Base-by-base conservation (phyloP, 2,113 vertebrate species). In the Mugil cephalus region DNA sequence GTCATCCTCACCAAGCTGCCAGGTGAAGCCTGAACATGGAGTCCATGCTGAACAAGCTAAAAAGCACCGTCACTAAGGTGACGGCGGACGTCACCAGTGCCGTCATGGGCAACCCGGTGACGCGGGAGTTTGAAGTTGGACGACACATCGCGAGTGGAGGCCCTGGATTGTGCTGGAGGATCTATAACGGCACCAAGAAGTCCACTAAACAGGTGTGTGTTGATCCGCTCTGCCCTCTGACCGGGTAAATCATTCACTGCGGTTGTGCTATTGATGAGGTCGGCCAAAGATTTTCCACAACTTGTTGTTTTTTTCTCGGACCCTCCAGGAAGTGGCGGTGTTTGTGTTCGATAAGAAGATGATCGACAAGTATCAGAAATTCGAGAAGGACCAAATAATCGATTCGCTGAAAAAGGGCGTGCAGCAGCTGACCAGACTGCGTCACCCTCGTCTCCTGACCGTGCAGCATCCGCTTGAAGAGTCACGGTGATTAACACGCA, bases 281-380 rank as follows among this genome's bases (percentile, higher is more conserved):
- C 9, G 13, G 4, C 18, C 52, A 11, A 24, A 30, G 18, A 36
- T 13, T 19, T 17, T 63, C 4, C 34, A 7, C 15, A 13, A 12
- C 10, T 55, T 18, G 9, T 56, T 54, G 43, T 67, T 35, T 85
- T 2, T 91, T 60, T 77, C 69, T 60, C n/a, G n/a, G n/a, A 17
- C 73, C 65, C 75, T 88, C 18, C 78, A 99, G 98, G 98, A 99
- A 92, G 98, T 99, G 53, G 97, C 97, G 56, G 98, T 99, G 85
- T 99, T 99, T 92, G 98, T 99, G 63, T 99, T 99, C 90, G 98
- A 99, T 87, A 99, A 99, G 94, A 99, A 99, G 86, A 83, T 96
- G 70, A 93, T 98, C 64, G 98, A 99, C 67, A 97, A 96, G 83
- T 97, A 97, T 80, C 97, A 98, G 92, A 99, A 98, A 90, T 99